A percentile compares a stretch with the other conserved stretches of the same genome.
phyloP scores from a whole-genome alignment of 2,888 invertebrate species.

The Eumacrocentrus americanus region DNA sequence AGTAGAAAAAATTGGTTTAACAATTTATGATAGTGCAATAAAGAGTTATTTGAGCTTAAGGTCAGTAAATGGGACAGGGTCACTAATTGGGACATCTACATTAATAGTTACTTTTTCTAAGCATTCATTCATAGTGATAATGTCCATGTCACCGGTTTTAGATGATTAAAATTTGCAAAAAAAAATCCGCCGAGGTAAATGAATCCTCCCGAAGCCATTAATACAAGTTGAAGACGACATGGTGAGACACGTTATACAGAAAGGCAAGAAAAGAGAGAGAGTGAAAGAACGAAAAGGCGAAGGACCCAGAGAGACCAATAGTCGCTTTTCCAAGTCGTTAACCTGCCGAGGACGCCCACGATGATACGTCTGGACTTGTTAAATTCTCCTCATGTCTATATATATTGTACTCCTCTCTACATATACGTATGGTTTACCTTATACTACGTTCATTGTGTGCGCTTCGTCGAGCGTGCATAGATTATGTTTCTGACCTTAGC shows the following conservation, averaged over 20 bases:
- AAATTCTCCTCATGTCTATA: conserved; percentile 37
- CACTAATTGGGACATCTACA: too few relatives aligned
- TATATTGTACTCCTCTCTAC: background rate
- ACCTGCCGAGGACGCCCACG: conserved; percentile 41
- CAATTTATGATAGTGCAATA: background rate
- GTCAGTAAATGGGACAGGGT: too few relatives aligned
- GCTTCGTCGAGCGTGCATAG: too few relatives aligned
- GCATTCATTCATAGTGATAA: background rate
- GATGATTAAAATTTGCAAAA: background rate
- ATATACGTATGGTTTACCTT: background rate
- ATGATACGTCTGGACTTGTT: conserved; percentile 33
- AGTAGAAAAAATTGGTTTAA: background rate
- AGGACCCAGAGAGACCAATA: conserved; percentile 41
- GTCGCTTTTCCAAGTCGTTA: conserved; percentile 44
- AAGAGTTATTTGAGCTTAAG: background rate
- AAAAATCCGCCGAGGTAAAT: background rate
- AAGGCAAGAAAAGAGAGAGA: conserved; percentile 21
- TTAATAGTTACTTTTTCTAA: background rate
- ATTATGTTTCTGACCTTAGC: too few relatives aligned
- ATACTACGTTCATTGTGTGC: too few relatives aligned
- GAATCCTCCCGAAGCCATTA: background rate
- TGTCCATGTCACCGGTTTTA: background rate
- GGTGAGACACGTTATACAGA: conserved; percentile 17
- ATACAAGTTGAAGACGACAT: too few relatives aligned
- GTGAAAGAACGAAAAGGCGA: conserved; percentile 34